These are phyloP conservation scores for Podargus strigoides DNA, from an alignment of 2,797 vertebrate genomes.

Conservation along the genomic window DNA sequence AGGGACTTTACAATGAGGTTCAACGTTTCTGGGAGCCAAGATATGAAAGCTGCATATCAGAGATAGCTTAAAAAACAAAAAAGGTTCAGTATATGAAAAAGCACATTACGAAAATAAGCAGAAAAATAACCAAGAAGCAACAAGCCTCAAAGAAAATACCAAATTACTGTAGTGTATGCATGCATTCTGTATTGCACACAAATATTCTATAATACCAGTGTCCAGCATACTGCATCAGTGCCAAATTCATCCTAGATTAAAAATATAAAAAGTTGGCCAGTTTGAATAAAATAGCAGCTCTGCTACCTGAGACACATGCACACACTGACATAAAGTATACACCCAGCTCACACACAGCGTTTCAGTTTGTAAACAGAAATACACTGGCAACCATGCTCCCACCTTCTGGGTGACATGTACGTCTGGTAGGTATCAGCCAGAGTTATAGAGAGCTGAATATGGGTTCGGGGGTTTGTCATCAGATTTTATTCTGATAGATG, in stretches of 20 bases:
- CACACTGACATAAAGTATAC: not conserved
- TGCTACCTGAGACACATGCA: not conserved
- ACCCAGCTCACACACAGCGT: not conserved
- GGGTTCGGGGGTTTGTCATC: not conserved
- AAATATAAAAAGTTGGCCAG: not conserved
- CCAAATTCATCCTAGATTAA: not conserved
- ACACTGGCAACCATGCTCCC: rapidly evolving
- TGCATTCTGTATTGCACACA: not conserved
- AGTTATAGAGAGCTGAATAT: not conserved
- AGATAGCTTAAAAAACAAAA: constrained; percentile 76
- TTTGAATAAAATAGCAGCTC: not conserved
- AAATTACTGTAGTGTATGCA: not conserved
- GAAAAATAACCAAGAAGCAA: constrained; percentile 45
- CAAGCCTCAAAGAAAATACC: constrained; percentile 13
- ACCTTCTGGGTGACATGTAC: rapidly evolving
- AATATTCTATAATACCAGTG: not conserved
- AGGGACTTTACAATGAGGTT: constrained; percentile 69
- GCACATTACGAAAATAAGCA: constrained; percentile 36
- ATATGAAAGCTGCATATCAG: constrained; percentile 72
- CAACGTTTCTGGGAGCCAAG: constrained; percentile 67
- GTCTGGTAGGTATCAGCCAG: not conserved
- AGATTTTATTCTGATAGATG: not conserved
- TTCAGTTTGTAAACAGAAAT: not conserved
- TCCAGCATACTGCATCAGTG: not conserved
- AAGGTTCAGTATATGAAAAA: constrained; percentile 62